Evolutionary conservation across 2,113 vertebrate genomes (phyloP).

Genomic region (Pan troglodytes): NHGRI_mPanTro3-v2.1_pri NC_072408.2:128574501-128575000

Average conservation of each 20-base stretch:
- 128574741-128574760: too few relatives aligned
- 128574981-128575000: neutral
- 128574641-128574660: neutral
- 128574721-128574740: too few relatives aligned
- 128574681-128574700: neutral
- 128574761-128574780: neutral
- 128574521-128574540: conserved; percentile 35
- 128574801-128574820: neutral
- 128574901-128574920: neutral
- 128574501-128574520: conserved; percentile 57
- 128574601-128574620: neutral
- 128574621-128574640: neutral
- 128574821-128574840: neutral
- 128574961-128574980: neutral
- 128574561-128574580: conserved; percentile 22
- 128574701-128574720: neutral
- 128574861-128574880: neutral
- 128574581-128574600: neutral
- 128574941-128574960: neutral
- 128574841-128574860: neutral
- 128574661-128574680: neutral
- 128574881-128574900: neutral
- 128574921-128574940: neutral
- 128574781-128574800: neutral
- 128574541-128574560: conserved; percentile 63